phyloP scores from a whole-genome alignment of 2,888 invertebrate genomes.

The Cataglyphis altisquamis region DNA sequence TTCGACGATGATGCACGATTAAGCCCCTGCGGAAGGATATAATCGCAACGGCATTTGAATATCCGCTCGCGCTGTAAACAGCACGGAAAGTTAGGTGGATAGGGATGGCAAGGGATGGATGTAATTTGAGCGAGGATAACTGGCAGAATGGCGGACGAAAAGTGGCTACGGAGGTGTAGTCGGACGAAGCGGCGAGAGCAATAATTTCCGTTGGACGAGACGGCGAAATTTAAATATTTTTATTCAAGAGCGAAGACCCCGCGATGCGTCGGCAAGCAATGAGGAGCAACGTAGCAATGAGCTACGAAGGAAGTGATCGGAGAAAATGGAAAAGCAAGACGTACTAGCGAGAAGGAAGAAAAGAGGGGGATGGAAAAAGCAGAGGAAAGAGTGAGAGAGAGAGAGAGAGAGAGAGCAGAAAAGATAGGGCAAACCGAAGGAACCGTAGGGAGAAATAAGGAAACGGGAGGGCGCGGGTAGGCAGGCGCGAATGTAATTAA shows the following conservation, averaged over 20 bases:
- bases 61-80: constrained; percentile 64
- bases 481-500: constrained; percentile 80
- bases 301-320: constrained; percentile 42
- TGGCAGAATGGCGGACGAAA: constrained; percentile 38
- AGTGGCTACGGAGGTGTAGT: constrained; percentile 50
- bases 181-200: constrained; percentile 61
- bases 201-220: constrained; percentile 76
- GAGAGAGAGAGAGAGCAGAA: neutral
- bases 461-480: constrained; percentile 66
- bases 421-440: constrained; percentile 58
- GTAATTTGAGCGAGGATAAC: constrained; percentile 50
- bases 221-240: constrained; percentile 79
- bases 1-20: constrained; percentile 46
- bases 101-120: constrained; percentile 24
- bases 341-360: constrained; percentile 19
- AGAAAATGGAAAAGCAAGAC: constrained; percentile 53
- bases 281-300: constrained; percentile 14
- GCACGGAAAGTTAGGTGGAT: constrained; percentile 25
- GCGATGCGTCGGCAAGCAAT: constrained; percentile 66
- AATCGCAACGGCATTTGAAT: constrained; percentile 69
- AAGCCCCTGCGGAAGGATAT: constrained; percentile 54
- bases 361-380: constrained; percentile 12
- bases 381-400: constrained; percentile 12
- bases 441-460: constrained; percentile 64
- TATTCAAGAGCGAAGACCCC: constrained; percentile 73